phyloP scores from a whole-genome alignment of 2,113 vertebrate species.

The Ursus arctos region DNA sequence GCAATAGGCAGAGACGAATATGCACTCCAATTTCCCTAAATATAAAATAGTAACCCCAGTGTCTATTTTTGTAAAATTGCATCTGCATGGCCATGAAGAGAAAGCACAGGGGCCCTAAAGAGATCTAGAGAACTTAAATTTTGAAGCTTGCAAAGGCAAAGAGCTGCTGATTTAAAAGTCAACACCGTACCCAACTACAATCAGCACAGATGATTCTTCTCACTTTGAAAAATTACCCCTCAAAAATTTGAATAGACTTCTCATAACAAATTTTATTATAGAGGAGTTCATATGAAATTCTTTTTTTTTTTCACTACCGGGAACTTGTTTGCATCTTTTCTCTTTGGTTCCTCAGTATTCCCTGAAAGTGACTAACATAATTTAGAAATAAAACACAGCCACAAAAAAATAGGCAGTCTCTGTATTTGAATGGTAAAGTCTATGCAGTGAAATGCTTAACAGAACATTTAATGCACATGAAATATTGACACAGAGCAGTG shows the following conservation, averaged over 20 bases:
- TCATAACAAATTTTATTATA: background rate
- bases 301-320: background rate
- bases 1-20: rapidly evolving
- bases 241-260: background rate
- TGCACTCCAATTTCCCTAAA: background rate
- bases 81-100: background rate
- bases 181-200: background rate
- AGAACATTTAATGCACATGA: background rate
- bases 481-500: background rate
- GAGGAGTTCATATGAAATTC: background rate
- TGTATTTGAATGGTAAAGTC: background rate
- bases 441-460: background rate
- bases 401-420: background rate
- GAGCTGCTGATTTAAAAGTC: background rate
- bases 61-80: background rate
- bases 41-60: background rate
- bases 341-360: background rate
- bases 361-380: background rate
- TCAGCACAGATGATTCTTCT: background rate
- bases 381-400: slow-evolving; percentile 29
- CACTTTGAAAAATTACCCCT: background rate
- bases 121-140: background rate
- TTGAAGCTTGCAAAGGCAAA: background rate
- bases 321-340: background rate
- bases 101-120: background rate